phyloP scores from a whole-genome alignment of 2,888 invertebrate species.

The Drosophila neutralis region DNA sequence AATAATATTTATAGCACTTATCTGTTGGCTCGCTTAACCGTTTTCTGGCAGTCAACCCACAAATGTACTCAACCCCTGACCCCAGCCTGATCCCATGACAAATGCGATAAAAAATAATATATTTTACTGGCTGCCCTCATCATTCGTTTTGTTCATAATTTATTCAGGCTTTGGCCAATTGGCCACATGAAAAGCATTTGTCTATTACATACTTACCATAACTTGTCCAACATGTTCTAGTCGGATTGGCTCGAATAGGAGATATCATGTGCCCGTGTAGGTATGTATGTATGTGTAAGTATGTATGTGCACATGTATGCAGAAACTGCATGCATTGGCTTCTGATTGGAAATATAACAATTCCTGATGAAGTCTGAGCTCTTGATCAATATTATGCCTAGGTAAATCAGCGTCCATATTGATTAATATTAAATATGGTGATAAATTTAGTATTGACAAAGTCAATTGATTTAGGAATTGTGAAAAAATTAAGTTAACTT shows the following conservation, averaged over 20 bases:
- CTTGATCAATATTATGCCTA: no score
- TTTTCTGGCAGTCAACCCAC: no score
- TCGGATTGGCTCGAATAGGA: not conserved
- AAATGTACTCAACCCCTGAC: not conserved
- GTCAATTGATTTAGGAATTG: not conserved
- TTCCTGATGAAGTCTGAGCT: no score
- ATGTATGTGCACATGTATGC: not conserved
- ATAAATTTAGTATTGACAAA: not conserved
- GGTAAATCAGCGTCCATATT: not conserved
- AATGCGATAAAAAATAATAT: constrained; percentile 9
- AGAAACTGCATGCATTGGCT: not conserved
- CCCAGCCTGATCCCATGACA: not conserved
- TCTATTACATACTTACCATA: not conserved
- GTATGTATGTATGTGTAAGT: not conserved
- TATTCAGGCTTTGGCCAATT: constrained; percentile 23
- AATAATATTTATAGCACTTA: not conserved
- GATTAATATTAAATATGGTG: not conserved
- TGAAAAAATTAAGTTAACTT: not conserved
- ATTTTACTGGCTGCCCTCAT: constrained; percentile 4
- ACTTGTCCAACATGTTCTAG: not conserved
- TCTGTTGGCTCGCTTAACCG: not conserved
- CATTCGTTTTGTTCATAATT: constrained; percentile 23
- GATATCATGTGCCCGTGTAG: not conserved
- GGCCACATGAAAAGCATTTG: constrained; percentile 23
- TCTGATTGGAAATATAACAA: not conserved